A percentile compares a stretch with the other conserved stretches of the same genome.
These are phyloP conservation scores for Nothocercus julius DNA, from an alignment of 2,113 vertebrate genomes.

Conservation along the genomic window DNA sequence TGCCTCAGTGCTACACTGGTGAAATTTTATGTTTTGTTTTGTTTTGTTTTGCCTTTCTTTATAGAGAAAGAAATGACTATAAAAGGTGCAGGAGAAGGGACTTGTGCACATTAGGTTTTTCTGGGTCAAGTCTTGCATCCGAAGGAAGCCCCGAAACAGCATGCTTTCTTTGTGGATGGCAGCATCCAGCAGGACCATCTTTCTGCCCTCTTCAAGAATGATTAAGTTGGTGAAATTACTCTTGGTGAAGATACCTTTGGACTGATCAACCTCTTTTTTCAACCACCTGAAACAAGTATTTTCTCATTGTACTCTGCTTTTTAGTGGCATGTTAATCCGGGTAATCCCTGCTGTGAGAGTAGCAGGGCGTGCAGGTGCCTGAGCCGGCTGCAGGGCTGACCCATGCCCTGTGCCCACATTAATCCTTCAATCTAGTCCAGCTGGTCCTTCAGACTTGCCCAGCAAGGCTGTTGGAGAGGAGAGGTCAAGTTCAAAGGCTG, in stretches of 20 bases:
- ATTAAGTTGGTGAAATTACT: too few species aligned
- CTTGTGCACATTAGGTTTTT: background rate
- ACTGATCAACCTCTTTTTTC: background rate
- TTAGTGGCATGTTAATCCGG: background rate
- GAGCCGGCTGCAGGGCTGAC: background rate
- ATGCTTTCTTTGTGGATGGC: accelerated
- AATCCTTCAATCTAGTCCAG: background rate
- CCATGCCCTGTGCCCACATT: background rate
- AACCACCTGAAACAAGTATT: background rate
- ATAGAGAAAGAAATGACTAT: background rate
- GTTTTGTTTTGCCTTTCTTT: background rate
- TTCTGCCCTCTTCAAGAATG: too few species aligned
- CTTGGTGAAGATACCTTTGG: background rate
- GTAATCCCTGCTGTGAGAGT: background rate
- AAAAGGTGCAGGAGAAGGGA: background rate
- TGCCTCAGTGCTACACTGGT: background rate
- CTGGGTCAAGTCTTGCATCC: background rate
- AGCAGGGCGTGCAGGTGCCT: background rate
- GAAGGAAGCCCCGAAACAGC: background rate
- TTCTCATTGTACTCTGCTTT: background rate
- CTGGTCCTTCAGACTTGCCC: background rate
- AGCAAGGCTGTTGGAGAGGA: background rate
- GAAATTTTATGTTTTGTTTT: background rate
- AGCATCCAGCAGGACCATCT: background rate
- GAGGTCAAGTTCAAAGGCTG: background rate